Conservation (phyloP, 2,797 vertebrate species). For the Megalops cyprinoides region DNA sequence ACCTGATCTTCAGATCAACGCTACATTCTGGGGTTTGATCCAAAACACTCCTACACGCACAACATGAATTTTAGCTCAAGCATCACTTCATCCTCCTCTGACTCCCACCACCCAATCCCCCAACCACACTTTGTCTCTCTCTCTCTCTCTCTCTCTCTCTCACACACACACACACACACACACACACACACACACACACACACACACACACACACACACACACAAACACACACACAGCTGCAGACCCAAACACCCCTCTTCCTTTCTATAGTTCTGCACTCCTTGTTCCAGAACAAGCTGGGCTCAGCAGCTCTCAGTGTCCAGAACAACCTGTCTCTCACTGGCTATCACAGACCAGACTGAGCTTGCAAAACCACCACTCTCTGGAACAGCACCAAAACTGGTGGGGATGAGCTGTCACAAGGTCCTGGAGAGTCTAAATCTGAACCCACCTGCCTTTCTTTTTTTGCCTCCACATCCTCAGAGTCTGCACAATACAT, state of each 20-base stretch:
- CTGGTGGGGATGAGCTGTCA: no score
- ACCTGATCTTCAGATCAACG: no score
- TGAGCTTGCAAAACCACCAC: not conserved
- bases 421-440: no score
- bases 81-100: constrained; percentile 29
- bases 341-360: not conserved
- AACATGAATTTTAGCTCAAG: constrained; percentile 8
- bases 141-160: not conserved
- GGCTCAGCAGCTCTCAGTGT: constrained; percentile 33
- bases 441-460: no score
- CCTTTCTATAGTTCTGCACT: not conserved
- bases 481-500: no score
- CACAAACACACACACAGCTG: no score
- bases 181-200: constrained; percentile 32
- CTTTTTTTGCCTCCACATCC: no score
- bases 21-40: not conserved
- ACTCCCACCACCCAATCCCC: not conserved
- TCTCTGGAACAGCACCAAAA: not conserved
- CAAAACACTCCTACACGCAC: no score
- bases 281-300: not conserved
- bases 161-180: constrained; percentile 14
- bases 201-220: not conserved
- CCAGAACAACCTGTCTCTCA: constrained; percentile 25
- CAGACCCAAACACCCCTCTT: no score
- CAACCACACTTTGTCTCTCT: not conserved